Conservation (phyloP, 2,888 invertebrate genomes). For the Apeira syringaria region DNA sequence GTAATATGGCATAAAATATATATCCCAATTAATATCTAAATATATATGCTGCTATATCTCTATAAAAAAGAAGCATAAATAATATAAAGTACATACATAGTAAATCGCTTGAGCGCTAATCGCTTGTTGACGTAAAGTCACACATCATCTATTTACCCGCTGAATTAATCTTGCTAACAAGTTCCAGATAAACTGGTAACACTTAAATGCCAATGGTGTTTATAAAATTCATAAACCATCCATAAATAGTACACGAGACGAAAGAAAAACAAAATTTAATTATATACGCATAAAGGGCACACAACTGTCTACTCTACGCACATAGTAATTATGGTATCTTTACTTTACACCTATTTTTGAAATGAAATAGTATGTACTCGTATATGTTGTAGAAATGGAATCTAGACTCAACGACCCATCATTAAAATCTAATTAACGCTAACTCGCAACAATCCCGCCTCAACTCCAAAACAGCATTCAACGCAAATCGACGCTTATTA, state of each 20-base stretch:
- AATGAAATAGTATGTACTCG: not conserved
- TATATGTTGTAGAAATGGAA: conserved; percentile 31
- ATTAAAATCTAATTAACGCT: conserved; percentile 76
- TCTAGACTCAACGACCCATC: conserved; percentile 48
- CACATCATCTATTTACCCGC: conserved; percentile 5
- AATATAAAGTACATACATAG: too few species aligned
- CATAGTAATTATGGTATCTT: conserved; percentile 11
- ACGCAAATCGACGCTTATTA: conserved; percentile 64
- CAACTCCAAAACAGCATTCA: conserved; percentile 49
- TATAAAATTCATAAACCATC: conserved; percentile 23
- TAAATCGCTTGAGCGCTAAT: too few species aligned
- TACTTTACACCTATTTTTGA: conserved; percentile 22
- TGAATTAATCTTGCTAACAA: conserved; percentile 2
- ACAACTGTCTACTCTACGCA: conserved; percentile 7
- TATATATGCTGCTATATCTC: too few species aligned
- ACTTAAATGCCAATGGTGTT: conserved; percentile 14
- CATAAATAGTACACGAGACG: conserved; percentile 11
- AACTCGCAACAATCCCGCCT: conserved; percentile 46
- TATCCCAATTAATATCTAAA: too few species aligned
- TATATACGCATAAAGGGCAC: conserved; percentile 1
- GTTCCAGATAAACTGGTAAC: conserved; percentile 12
- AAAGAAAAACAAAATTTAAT: conserved; percentile 22
- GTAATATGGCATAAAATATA: too few species aligned
- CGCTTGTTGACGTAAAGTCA: not conserved
- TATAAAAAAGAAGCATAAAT: too few species aligned